Conservation (phyloP, 2,888 invertebrate genomes). For the Ferrisia virgata region DNA sequence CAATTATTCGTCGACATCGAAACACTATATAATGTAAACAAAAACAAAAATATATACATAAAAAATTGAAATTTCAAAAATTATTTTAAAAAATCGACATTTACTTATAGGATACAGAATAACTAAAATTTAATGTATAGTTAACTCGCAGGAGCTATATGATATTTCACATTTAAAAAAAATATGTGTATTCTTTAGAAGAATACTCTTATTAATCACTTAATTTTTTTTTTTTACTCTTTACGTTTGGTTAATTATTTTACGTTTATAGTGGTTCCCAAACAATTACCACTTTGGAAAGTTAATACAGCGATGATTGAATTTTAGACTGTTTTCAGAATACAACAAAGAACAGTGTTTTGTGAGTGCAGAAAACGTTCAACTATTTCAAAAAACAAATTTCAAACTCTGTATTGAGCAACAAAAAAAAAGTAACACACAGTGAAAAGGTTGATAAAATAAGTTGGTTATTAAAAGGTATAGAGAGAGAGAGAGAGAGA, state of each 20-base stretch:
- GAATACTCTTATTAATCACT: not conserved
- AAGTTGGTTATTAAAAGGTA: not conserved
- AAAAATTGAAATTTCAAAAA: constrained; percentile 28
- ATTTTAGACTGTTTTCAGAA: constrained; percentile 28
- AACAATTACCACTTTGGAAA: constrained; percentile 23
- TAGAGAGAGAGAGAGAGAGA: not conserved
- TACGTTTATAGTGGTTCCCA: constrained; percentile 25
- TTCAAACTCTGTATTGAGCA: not conserved
- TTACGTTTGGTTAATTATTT: constrained; percentile 2
- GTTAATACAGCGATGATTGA: not conserved
- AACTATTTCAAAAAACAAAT: not conserved
- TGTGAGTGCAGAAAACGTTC: not conserved
- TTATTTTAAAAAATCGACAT: constrained; percentile 31
- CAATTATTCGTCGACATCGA: constrained; percentile 16
- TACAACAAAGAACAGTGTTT: not conserved
- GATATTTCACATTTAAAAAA: not conserved
- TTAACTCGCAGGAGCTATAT: constrained; percentile 21
- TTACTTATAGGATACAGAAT: constrained; percentile 22
- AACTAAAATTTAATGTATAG: constrained; percentile 14
- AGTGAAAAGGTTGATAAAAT: not conserved
- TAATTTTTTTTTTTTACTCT: not conserved
- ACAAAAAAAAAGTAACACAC: not conserved
- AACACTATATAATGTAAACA: constrained; percentile 17
- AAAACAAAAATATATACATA: constrained; percentile 29
- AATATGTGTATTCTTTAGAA: not conserved